Evolutionary conservation across 2,797 vertebrate genomes (phyloP), one percentile per base, ranked within the genome.

Genomic region (Adrianichthys oophorus): DNA sequence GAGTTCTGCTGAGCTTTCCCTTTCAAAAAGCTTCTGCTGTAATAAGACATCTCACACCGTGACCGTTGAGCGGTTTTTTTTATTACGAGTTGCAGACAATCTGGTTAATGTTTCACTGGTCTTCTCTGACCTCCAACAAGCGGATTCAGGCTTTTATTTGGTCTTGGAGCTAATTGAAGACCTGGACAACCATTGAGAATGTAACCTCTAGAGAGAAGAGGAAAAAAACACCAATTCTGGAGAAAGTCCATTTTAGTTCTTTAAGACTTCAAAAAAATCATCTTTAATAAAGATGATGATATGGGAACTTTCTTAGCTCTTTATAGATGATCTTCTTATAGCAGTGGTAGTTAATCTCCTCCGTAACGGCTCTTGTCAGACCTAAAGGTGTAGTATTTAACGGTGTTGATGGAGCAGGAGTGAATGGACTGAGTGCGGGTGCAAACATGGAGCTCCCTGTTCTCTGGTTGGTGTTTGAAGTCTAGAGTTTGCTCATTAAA

Each of bases 191-290:
- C 23, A 66, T 37, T 40, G 70, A 67, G 75, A 87, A 86, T 80
- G 56, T 63, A 53, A 61, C 54, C 19, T 21, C 19, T 21, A 21
- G 3, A 21, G 2, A 21, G 19, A 3, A n/a, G 53, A 66, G 67
- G 51, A 65, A 76, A 64, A 63, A 65, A 52, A 74, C 64, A 74
- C 64, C 71, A 51, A 54, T 77, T 83, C 79, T 85, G 78, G 74
- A 74, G 8, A 3, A 12, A 12, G 29, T 4, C 32, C 32, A 13
- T 37, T 37, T 37, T 13, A 37, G 10, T 12, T 32, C 10, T 37
- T 10, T 21, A 21, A 21, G 19, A 8, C 29, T 32, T 7, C 10
- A 32, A 2, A 32, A 32, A 8, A 7, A 32, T 1, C n/a, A n/a
- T n/a, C n/a, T n/a, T 3, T 24, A 3, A 24, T 26, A 0, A 12